Base-by-base conservation (phyloP, 2,113 vertebrate genomes). In the Fregata magnificens region DNA sequence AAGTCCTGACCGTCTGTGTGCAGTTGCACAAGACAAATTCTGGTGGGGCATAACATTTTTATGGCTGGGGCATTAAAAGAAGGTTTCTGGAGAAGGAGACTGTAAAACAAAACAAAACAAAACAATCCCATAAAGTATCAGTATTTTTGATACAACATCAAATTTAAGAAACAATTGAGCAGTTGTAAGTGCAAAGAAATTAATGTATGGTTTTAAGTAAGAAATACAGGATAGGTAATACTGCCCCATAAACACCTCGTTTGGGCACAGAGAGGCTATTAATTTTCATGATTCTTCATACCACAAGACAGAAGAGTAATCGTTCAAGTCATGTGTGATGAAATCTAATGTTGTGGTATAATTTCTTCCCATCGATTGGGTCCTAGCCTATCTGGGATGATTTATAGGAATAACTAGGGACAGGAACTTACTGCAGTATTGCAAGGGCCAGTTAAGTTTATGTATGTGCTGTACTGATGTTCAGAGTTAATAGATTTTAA, bases 361-460 rank as follows among this genome's bases (percentile, higher is more conserved):
- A 98, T 98, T 98, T 96, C 95, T 96, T 94, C 85, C 93, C 96
- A 98, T 98, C 44, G 98, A 98, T 98, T 31, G 29, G 74, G 88
- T 90, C 86, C 91, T 80, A 82, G 94, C 86, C 95, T 71, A 92
- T 95, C 89, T 56, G 66, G 14, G 34, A 24, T 98, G 98, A 98
- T 98, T 98, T 97, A 98, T 97, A 96, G 97, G 88, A 95, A 87
- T 88, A 92, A 67, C 34, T 2, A 80, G 78, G 90, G 76, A 70
- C 94, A 58, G 94, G 71, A 82, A 25, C 96, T 97, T 53, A 45
- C 50, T 82, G 88, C 76, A 86, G 67, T 76, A 89, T 58, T 55
- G 92, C 91, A 59, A 91, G 86, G 88, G 84, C 92, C 93, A 40
- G 67, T 61, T 67, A 82, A 86, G 97, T 97, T 97, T 95, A 90